phyloP scores from a whole-genome alignment of 92 coral and sea anemone species.

The Porites rus region DNA sequence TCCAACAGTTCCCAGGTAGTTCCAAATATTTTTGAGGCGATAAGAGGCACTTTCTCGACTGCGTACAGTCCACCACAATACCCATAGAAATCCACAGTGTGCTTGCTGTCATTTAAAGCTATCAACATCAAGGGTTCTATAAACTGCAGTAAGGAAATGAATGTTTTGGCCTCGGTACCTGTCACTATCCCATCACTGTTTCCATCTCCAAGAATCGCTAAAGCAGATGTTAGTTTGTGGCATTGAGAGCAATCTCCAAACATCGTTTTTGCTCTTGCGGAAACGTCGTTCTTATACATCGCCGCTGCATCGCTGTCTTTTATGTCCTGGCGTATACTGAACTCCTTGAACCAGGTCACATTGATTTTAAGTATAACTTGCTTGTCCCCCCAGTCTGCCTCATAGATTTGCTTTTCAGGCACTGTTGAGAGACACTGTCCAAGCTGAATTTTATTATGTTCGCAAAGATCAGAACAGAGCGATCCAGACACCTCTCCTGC shows the following conservation, averaged over 20 bases:
- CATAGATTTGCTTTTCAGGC: conserved; percentile 60
- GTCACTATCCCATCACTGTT: conserved; percentile 67
- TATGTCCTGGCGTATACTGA: conserved; percentile 12
- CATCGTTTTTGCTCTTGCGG: conserved; percentile 28
- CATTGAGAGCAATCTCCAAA: conserved; percentile 78
- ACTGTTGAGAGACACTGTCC: conserved; percentile 44
- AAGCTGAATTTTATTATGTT: conserved; percentile 10
- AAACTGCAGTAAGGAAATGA: conserved; percentile 56
- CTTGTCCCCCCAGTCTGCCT: conserved; percentile 37
- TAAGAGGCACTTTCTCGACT: conserved; percentile 67
- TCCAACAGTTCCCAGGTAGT: conserved; percentile 48
- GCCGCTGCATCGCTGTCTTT: background rate
- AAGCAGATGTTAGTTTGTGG: conserved; percentile 25
- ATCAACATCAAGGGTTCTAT: conserved; percentile 74
- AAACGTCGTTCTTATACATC: conserved; percentile 18
- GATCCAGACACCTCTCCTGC: conserved; percentile 61
- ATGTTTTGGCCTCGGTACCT: conserved; percentile 59
- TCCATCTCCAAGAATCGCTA: conserved; percentile 63
- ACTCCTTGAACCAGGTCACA: conserved; percentile 48
- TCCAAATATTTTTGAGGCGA: conserved; percentile 67
- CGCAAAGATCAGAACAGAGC: conserved; percentile 55
- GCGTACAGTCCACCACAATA: conserved; percentile 80
- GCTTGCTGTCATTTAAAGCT: conserved; percentile 73
- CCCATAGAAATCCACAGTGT: conserved; percentile 74
- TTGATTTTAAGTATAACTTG: conserved; percentile 53